These are phyloP conservation scores for Resseliella maxima DNA, from an alignment of 2,888 invertebrate genomes.

Conservation along the genomic window DNA sequence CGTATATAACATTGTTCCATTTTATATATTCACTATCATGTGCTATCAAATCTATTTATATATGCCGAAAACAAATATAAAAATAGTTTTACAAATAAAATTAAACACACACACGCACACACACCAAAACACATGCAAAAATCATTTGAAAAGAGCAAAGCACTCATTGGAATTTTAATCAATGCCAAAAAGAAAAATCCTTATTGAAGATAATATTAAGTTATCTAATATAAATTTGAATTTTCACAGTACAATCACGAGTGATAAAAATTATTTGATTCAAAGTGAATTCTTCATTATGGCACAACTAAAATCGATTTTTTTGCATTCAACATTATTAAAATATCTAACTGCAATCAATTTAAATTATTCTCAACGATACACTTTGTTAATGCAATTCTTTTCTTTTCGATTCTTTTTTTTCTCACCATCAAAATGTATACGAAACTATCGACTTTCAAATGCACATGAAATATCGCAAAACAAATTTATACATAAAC, in stretches of 20 bases:
- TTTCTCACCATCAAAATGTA: not conserved
- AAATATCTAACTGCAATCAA: not conserved
- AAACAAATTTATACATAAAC: not conserved
- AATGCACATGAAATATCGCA: not conserved
- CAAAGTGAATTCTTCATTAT: not conserved
- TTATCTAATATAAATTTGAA: no score
- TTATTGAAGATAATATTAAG: no score
- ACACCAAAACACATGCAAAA: not conserved
- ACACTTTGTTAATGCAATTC: constrained; percentile 23
- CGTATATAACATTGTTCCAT: not conserved
- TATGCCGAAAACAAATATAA: not conserved
- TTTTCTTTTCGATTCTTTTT: constrained; percentile 10
- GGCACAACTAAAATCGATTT: not conserved
- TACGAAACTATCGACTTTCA: not conserved
- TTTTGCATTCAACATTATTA: not conserved
- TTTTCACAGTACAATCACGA: not conserved
- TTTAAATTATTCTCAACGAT: not conserved
- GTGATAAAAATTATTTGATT: not conserved
- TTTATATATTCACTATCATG: not conserved
- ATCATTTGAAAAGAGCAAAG: no score
- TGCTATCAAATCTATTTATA: not conserved
- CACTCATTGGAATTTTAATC: no score
- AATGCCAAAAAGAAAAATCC: not conserved
- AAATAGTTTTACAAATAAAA: no score
- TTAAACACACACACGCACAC: not conserved